Evolutionary conservation across 2,113 vertebrate genomes (phyloP), one percentile per base, ranked within the genome.

Genomic region (Hymenochirus boettgeri): DNA sequence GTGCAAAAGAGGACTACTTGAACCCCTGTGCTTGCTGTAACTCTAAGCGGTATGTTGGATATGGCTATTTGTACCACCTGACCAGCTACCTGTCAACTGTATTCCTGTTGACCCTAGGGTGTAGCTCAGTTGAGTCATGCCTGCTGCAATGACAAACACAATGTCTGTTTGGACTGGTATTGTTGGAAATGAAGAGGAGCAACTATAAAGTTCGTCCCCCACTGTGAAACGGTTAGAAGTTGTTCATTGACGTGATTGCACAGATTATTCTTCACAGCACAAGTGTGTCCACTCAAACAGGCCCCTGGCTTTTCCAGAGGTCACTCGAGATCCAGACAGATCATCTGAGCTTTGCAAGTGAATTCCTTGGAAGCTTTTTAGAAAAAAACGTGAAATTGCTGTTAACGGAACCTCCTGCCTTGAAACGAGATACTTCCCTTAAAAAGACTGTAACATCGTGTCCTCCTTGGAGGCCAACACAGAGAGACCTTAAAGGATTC

Each of bases 241-340:
- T 92, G 91, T 59, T 92, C 89, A n/a, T 75, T 79, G 7, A 90
- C 86, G 2, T 87, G 84, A 70, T 90, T 84, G 57, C 88, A 89
- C 21, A 45, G 77, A 2, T 83, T 70, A 35, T 88, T 83, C 13
- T 31, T 78, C 70, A 69, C 71, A 17, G 74, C 83, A 61, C 89
- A 92, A 8, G 62, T 84, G 69, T 93, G 89, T 29, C 91, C 89
- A 0, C 81, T 76, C 48, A 85, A 51, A 23, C 92, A 84, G 1
- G 79, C 87, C 51, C 90, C 80, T 0, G 88, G 86, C 12, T 19
- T 48, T 9, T 46, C n/a, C 53, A 42, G 88, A 78, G 8, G 70
- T 62, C 24, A 93, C 73, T 53, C 74, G 72, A 18, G 84, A 81
- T 18, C 89, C 85, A 0, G 89, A 83, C 15, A 92, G 77, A 15